Evolutionary conservation across 1,140 invertebrate species (phyloP).

Genomic region (Drosophila gunungcola): DNA sequence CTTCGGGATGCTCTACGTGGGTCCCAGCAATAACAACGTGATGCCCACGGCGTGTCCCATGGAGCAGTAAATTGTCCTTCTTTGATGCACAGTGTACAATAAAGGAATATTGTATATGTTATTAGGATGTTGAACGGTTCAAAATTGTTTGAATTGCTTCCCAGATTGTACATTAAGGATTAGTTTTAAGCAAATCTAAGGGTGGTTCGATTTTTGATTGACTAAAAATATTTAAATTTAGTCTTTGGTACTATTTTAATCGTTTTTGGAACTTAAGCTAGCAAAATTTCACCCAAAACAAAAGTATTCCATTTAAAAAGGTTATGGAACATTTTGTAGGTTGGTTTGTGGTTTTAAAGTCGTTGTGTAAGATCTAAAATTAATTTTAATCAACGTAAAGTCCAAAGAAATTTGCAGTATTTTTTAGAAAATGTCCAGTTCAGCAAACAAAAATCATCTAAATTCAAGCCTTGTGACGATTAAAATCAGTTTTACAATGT

Average conservation of each 20-base stretch:
- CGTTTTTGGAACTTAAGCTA: too few species aligned
- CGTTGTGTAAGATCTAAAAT: too few species aligned
- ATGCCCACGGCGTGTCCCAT: conserved; percentile 71
- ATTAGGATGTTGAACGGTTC: conserved; percentile 16
- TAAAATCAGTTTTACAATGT: too few species aligned
- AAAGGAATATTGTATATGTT: conserved; percentile 3
- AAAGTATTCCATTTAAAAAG: too few species aligned
- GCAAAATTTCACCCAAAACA: too few species aligned
- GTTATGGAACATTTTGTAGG: too few species aligned
- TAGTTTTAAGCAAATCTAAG: conserved; percentile 14
- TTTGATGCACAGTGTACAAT: conserved; percentile 1
- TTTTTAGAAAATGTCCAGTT: too few species aligned
- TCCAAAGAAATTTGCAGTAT: too few species aligned
- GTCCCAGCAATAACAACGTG: conserved; percentile 54
- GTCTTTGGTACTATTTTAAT: neutral
- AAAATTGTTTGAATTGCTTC: conserved; percentile 7
- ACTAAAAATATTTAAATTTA: neutral
- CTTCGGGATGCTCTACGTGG: conserved; percentile 71
- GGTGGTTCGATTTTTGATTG: conserved; percentile 20
- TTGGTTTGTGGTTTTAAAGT: too few species aligned
- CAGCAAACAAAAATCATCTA: too few species aligned
- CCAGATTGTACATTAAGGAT: conserved; percentile 12
- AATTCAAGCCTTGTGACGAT: too few species aligned
- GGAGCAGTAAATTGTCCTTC: conserved; percentile 63
- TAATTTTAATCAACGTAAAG: too few species aligned